Base-by-base conservation (phyloP, 2,113 vertebrate species). In the Atlantisia rogersi region DNA sequence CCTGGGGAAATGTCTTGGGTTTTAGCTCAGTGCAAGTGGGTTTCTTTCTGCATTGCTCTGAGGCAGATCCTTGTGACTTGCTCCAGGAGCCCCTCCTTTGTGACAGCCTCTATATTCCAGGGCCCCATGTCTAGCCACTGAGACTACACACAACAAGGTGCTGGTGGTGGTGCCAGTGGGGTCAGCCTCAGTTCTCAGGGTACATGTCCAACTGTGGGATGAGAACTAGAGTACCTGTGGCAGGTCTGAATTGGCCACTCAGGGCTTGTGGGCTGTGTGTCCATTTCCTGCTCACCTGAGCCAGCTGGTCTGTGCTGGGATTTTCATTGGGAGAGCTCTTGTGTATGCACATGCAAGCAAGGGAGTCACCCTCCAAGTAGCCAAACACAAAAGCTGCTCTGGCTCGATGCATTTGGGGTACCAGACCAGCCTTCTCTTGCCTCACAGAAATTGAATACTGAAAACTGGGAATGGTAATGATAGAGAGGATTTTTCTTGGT, bases 191-290 rank as follows among this genome's bases (percentile, higher is more conserved):
- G 1, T 73, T 55, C 59, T 40, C 32, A 78, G 22, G 39, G 32
- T 39, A 4, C 20, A 42, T 39, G n/a, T 37, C 25, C 29, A 31
- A 4, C 35, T 24, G 46, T 46, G 70, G 63, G 60, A 17, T 40
- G 35, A 50, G 37, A 92, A 64, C 32, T 59, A 32, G 52, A 39
- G 46, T 52, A 62, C 52, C 9, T 44, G 1, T 17, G 35, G 67
- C 35, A 35, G 55, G 28, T 74, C 14, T 40, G 29, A 28, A 4
- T 22, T 35, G 50, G 29, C 32, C 26, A 10, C 2, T 0, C 0
- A 44, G 26, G 22, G 20, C 25, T 50, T 1, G 0, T 44, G 62
- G 35, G 12, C 35, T 64, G 31, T 32, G 8, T 65, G 39, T 46
- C 53, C 19, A 7, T 1, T 46, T 53, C 15, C 32, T 31, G 25